Base-by-base conservation (phyloP, 2,888 invertebrate genomes). In the Eupithecia inturbata region DNA sequence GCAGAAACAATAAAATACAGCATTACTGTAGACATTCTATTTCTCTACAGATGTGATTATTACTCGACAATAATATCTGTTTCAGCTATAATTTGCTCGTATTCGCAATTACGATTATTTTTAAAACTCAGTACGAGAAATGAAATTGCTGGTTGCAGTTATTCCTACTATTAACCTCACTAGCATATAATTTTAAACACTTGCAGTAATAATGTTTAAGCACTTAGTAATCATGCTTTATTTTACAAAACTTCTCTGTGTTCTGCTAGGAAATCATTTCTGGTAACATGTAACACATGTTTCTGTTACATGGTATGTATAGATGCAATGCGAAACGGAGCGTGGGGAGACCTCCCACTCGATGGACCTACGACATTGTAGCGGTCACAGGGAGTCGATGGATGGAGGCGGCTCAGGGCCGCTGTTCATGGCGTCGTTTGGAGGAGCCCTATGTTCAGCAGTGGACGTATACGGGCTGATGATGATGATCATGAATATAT, bases 111-210 rank as follows among this genome's bases (percentile, higher is more conserved):
- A 63, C 63, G 31, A 63, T 31, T 31, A 63, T 63, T 63, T 63
- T 63, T 63, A 33, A 12, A 66, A 66, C 36, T 57, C 73, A 68
- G 69, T 73, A 73, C 68, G 45, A 73, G 75, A 60, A 74, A 75
- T 68, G 73, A 69, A 82, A 81, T 73, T 75, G 75, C 64, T 67
- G 62, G 74, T 64, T 41, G 64, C 45, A 73, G 77, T 81, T 80
- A 80, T 75, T 73, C 76, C 57, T 76, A 83, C 78, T 85, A 83
- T 83, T 86, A 84, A 80, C 75, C 77, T 74, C 75, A 77, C 71
- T 71, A 81, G 79, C 74, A 77, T 80, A 79, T 84, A 83, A 86
- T 86, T 86, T 84, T 79, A 78, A 83, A 80, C 78, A 81, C 81
- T 81, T 81, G 74, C 64, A 68, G 63, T 71, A 75, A 74, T 73